Base-by-base conservation (phyloP, 2,113 vertebrate species). In the Chlorodrepanis virens region DNA sequence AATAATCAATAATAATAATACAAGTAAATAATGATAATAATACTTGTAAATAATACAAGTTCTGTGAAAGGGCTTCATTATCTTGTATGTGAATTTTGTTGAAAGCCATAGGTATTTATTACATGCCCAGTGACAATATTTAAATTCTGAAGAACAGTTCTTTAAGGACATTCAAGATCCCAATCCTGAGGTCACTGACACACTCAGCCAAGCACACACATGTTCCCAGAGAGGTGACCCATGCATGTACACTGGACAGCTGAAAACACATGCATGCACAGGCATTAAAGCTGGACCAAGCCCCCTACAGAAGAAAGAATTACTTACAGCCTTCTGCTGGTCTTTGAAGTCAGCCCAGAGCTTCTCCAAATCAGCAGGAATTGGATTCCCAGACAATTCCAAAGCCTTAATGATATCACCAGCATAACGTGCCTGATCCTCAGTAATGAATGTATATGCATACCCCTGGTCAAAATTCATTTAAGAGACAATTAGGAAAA, bases 321-420 rank as follows among this genome's bases (percentile, higher is more conserved):
- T 77, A 97, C 98, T 98, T 91, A 99, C 99, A 69, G 99, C 99
- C 96, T 99, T 99, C 97, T 99, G 99, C 4, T 99, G 99, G 78
- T 99, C 99, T 98, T 99, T 99, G 96, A 99, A 99, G 74, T 98
- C 98, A 76, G 95, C 98, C 99, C 99, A 99, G 33, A 99, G 98
- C 96, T 99, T 98, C 96, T 99, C 99, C 72, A 99, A 97, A 78
- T 99, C 99, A 59, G 98, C 5, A 42, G 99, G 99, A 79, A 99
- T 98, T 27, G 98, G 31, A 52, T 98, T 99, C 29, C 98, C 98
- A 0, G 99, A 99, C 71, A 99, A 98, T 96, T 99, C 99, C 96
- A 99, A 98, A 49, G 99, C 99, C 96, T 99, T 99, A 93, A 99
- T 98, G 96, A 99, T 99, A 84, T 99, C 99, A 16, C 99, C 99